These are phyloP conservation scores for Polypterus bichir DNA, from an alignment of 2,113 vertebrate genomes.

Conservation along the genomic window DNA sequence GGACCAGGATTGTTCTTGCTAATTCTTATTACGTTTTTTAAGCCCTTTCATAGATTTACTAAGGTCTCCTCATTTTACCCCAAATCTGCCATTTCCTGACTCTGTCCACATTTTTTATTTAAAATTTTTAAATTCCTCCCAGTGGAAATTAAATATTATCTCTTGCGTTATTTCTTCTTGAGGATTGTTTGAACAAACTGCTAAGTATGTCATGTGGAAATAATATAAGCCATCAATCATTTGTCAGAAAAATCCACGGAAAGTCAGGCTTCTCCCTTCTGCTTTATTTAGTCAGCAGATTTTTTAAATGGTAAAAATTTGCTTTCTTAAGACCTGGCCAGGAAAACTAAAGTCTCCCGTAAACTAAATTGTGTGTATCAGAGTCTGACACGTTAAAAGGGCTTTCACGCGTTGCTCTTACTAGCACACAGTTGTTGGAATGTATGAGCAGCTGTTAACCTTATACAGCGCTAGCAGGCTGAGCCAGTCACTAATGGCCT, in stretches of 20 bases:
- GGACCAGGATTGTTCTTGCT: neutral
- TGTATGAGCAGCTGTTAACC: neutral
- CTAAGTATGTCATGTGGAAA: slow-evolving; percentile 22
- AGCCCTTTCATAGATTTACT: neutral
- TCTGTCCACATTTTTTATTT: slow-evolving; percentile 15
- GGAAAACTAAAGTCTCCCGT: slow-evolving; percentile 15
- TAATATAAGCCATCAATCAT: slow-evolving; percentile 27
- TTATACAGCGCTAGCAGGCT: neutral
- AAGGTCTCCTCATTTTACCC: slow-evolving; percentile 2
- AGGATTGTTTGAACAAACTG: slow-evolving; percentile 24
- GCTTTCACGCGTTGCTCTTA: neutral
- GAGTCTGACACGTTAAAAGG: slow-evolving; percentile 1
- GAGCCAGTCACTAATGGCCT: neutral
- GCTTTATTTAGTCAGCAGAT: slow-evolving; percentile 25
- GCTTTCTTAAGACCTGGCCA: slow-evolving; percentile 11
- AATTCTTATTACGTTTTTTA: slow-evolving; percentile 1
- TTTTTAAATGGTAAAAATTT: slow-evolving; percentile 20
- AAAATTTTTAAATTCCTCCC: slow-evolving; percentile 30
- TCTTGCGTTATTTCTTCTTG: slow-evolving; percentile 28
- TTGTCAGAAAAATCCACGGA: slow-evolving; percentile 20
- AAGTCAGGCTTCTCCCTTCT: slow-evolving; percentile 24
- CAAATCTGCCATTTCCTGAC: slow-evolving; percentile 14
- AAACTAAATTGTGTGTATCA: slow-evolving; percentile 5
- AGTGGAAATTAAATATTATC: slow-evolving; percentile 30
- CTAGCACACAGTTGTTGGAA: neutral